Evolutionary conservation across 2,797 vertebrate species (phyloP), one percentile per base, ranked within the genome.

Genomic region (Allobates femoralis): DNA sequence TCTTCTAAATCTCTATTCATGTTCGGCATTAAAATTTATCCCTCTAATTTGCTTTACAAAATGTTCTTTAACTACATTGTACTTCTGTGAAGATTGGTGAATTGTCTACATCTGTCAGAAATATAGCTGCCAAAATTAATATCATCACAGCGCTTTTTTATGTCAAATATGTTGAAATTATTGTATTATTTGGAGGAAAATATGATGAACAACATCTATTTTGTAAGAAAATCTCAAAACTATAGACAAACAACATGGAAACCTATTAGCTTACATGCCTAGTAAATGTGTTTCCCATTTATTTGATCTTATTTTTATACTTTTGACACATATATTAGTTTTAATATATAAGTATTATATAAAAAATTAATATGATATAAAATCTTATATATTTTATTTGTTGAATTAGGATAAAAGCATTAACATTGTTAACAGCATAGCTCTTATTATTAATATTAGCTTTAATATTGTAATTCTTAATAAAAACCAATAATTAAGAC

Each of bases 111-210:
- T 75, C 71, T 84, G 81, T 74, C 71, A 62, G 28, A 84, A 73
- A 58, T 89, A 90, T 89, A 67, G 91, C 91, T 89, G 90, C 92
- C 94, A 95, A 84, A 32, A 84, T 75, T 14, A 77, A 77, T 23
- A 55, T 32, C 8, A 41, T 84, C 21, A 16, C 23, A 26, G 34
- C 41, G 34, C 67, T 81, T 46, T 74, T 60, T 83, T 41, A 26
- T 83, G 15, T 56, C 5, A 55, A 81, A 55, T 78, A n/a, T 37
- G 32, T 26, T 79, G 15, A n/a, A 41, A 26, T 14, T 74, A 30
- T 79, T n/a, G 37, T 62, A 41, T 41, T 26, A 60, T 41, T 41
- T 62, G 30, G 21, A 55, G 8, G 66, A 41, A 71, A 37, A 73
- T 58, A 26, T 37, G 15, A 53, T 34, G 15, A n/a, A 37, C 21